phyloP scores from a whole-genome alignment of 2,888 invertebrate species.

The Nomada fabriciana region DNA sequence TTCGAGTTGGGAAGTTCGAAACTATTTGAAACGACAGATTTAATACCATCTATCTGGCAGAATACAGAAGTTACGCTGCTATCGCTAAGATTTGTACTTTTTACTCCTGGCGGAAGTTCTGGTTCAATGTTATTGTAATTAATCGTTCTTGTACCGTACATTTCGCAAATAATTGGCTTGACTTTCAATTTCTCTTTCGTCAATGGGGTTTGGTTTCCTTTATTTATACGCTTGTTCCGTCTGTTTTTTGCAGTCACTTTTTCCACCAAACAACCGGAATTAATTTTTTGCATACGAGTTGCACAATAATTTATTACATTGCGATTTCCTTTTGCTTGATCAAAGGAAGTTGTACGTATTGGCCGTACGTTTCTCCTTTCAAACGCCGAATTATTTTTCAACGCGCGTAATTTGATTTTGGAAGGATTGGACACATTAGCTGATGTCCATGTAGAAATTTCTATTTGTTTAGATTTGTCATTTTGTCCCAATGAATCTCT shows the following conservation, averaged over 20 bases:
- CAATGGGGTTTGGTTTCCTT: background rate
- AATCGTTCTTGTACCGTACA: slow-evolving; percentile 72
- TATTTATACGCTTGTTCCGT: background rate
- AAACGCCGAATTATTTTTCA: background rate
- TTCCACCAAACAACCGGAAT: background rate
- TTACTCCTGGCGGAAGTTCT: slow-evolving; percentile 38
- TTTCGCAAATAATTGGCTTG: slow-evolving; percentile 61
- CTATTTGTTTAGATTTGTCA: background rate
- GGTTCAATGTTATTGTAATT: slow-evolving; percentile 65
- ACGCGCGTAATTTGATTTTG: background rate
- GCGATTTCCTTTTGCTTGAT: background rate
- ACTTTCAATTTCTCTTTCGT: background rate
- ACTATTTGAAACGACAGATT: background rate
- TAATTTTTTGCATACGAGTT: slow-evolving; percentile 1
- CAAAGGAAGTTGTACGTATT: background rate
- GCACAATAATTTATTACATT: background rate
- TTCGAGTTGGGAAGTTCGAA: background rate
- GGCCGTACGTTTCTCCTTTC: too few species aligned
- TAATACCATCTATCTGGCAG: background rate
- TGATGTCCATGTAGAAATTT: background rate
- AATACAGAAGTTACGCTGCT: slow-evolving; percentile 26
- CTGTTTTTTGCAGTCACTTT: background rate
- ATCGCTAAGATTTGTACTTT: slow-evolving; percentile 66
- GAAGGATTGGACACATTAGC: slow-evolving; percentile 1
- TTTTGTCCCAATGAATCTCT: background rate